Evolutionary conservation across 1,140 invertebrate species (phyloP), one percentile per base, ranked within the genome.

Genomic region (Drosophila kurseongensis): DNA sequence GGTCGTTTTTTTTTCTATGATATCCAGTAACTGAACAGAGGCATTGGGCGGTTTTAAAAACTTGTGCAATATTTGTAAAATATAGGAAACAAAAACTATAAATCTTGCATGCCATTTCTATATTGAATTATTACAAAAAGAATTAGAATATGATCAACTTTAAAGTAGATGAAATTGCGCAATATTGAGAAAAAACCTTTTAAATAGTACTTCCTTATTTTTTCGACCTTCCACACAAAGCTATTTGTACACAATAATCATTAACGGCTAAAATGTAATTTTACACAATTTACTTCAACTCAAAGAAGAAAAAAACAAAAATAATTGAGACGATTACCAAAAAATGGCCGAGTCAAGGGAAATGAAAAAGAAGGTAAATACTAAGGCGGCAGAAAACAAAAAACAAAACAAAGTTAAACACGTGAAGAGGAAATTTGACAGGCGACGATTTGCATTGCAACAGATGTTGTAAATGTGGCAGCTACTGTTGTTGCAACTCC

Each of bases 371-470:
- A 44, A 12, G 14, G 12, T 23, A 58, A 61, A 42, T 27, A 50
- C 12, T 40, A n/a, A 50, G 41, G 41, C 14, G 42, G 10, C 40
- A 63, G 32, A 18, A 32, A 32, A 7, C 8, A 7, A 32, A 56
- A 54, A 42, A 54, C 2, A 54, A 44, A 47, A 38, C 47, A 75
- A 61, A 47, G 40, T 14, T 10, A 62, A 54, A 52, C 44, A 59
- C 36, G 40, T 52, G 56, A 62, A 75, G 72, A 75, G 73, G 54
- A 75, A 75, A 75, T 75, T 75, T 75, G 73, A 63, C 66, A 80
- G 78, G 40, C 63, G 73, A 86, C 75, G 73, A 86, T 86, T 85
- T 86, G 56, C 47, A 59, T 85, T 85, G 82, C 82, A 86, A 67
- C 82, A 85, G 41, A 44, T 77, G 68, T 57, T 79, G 56, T 78